A percentile compares a stretch with the other conserved stretches of the same genome.
phyloP scores from a whole-genome alignment of 2,888 invertebrate species.

The Cheilosia vulpina region DNA sequence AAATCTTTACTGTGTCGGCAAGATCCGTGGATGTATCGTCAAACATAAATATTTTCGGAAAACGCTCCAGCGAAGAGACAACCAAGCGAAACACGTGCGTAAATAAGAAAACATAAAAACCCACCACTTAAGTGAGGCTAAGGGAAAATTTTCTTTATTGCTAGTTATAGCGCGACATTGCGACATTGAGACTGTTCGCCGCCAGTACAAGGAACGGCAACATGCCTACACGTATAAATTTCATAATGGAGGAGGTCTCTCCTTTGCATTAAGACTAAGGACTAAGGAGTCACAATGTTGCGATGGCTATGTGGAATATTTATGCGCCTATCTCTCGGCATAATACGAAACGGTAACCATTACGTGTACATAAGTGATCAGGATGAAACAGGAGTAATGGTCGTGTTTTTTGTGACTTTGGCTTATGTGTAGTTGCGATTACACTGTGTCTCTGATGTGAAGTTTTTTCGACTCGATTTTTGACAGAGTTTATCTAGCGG shows the following conservation, averaged over 20 bases:
- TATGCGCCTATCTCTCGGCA: conserved; percentile 14
- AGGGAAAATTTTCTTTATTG: conserved; percentile 37
- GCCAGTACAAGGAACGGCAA: background rate
- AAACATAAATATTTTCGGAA: conserved; percentile 26
- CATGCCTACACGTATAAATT: background rate
- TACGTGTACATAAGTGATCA: conserved; percentile 36
- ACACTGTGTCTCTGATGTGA: no score
- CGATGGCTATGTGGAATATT: conserved; percentile 18
- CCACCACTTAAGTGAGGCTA: conserved; percentile 41
- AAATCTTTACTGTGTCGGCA: conserved; percentile 45
- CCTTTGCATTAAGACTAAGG: conserved; percentile 34
- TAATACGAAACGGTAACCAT: conserved; percentile 39
- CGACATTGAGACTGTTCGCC: background rate
- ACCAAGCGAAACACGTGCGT: conserved; percentile 34
- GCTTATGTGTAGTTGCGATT: background rate
- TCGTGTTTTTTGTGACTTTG: background rate
- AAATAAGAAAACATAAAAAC: conserved; percentile 44
- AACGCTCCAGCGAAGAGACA: conserved; percentile 2
- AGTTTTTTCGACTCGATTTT: no score
- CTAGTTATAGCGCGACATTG: background rate
- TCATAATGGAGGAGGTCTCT: background rate
- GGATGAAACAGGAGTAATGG: background rate
- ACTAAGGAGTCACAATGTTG: conserved; percentile 25
- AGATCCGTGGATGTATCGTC: conserved; percentile 26
- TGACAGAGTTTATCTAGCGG: no score